These are phyloP conservation scores for Microtus ochrogaster DNA, from an alignment of 2,113 vertebrate species.

Conservation along the genomic window DNA sequence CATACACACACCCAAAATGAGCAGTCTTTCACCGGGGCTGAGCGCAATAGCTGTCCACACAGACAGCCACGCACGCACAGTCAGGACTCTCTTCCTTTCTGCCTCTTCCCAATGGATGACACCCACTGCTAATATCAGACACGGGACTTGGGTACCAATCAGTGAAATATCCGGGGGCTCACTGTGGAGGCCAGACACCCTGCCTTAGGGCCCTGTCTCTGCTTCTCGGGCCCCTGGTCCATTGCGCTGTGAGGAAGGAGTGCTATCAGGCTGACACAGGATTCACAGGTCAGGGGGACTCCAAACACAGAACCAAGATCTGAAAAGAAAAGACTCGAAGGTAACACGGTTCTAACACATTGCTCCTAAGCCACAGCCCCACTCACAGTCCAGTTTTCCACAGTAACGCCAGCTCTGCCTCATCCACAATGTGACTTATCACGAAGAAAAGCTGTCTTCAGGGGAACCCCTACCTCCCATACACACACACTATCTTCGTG, in stretches of 20 bases:
- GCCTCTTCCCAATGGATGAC: neutral
- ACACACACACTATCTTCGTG: neutral
- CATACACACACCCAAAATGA: neutral
- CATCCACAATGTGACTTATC: neutral
- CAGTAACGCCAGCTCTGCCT: rapidly evolving
- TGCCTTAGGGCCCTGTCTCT: neutral
- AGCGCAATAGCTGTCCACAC: neutral
- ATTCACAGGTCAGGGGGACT: neutral
- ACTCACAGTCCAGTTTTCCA: neutral
- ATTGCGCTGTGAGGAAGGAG: neutral
- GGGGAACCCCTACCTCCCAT: too few relatives aligned
- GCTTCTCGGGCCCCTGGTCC: neutral
- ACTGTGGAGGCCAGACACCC: neutral
- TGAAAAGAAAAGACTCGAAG: neutral
- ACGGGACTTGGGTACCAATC: neutral
- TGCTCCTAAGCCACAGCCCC: neutral
- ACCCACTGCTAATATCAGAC: neutral
- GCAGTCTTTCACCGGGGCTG: neutral
- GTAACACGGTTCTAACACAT: neutral
- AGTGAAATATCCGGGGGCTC: neutral
- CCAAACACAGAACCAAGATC: neutral
- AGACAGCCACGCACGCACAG: neutral
- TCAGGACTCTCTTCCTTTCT: neutral
- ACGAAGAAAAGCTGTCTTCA: neutral
- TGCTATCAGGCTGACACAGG: neutral